phyloP scores from a whole-genome alignment of 1,140 invertebrate genomes.

The Apis mellifera region DNA sequence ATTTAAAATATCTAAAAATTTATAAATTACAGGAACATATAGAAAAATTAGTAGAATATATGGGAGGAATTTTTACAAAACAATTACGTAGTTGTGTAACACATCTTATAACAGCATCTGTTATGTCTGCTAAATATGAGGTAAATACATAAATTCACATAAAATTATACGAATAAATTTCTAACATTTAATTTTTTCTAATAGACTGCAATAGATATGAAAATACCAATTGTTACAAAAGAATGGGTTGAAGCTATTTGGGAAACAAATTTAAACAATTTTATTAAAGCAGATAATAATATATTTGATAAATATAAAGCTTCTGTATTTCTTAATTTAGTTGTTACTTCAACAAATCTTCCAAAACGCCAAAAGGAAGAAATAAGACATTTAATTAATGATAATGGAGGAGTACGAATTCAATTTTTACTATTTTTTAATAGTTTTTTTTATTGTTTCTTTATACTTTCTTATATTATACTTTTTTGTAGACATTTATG shows the following conservation, averaged over 20 bases:
- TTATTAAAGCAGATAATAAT: conserved; percentile 84
- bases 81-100: conserved; percentile 88
- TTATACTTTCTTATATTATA: conserved; percentile 23
- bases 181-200: conserved; percentile 54
- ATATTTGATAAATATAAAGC: conserved; percentile 86
- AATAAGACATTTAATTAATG: conserved; percentile 87
- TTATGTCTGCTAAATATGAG: conserved; percentile 88
- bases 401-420: conserved; percentile 86
- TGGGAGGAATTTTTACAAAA: conserved; percentile 90
- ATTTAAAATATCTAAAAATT: conserved; percentile 22
- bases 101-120: conserved; percentile 90
- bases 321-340: conserved; percentile 90
- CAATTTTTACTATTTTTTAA: conserved; percentile 12
- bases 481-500: conserved; percentile 69
- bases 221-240: conserved; percentile 88
- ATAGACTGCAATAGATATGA: conserved; percentile 87
- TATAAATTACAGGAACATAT: conserved; percentile 83
- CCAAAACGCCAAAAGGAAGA: conserved; percentile 85
- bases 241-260: conserved; percentile 92
- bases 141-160: conserved; percentile 74
- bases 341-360: conserved; percentile 90
- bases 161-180: conserved; percentile 26
- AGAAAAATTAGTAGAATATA: conserved; percentile 87
- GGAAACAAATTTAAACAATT: conserved; percentile 85
- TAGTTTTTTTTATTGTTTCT: not conserved